A percentile compares a stretch with the other conserved stretches of the same genome.
Evolutionary conservation across 2,797 vertebrate genomes (phyloP).

Genomic region (Lates japonicus): DNA sequence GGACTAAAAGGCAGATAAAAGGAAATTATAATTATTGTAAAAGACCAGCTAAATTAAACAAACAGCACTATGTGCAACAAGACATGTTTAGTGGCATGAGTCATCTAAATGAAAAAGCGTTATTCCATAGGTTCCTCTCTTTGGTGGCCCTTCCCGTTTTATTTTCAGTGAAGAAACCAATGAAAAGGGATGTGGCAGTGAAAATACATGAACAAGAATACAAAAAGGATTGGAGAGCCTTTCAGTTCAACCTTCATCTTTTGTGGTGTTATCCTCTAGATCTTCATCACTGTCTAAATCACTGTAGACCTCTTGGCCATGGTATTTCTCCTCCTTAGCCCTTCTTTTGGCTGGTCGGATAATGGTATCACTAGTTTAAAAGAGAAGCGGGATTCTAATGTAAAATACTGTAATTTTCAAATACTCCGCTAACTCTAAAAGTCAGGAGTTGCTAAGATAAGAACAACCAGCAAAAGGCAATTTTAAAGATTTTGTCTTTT

Average conservation of each 20-base stretch:
- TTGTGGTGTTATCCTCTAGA: constrained; percentile 89
- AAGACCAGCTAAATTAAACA: constrained; percentile 54
- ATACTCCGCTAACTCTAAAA: not conserved
- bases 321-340: constrained; percentile 88
- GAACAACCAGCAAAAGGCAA: not conserved
- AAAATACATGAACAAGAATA: constrained; percentile 53
- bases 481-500: constrained; percentile 7
- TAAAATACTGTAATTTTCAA: not conserved
- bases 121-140: constrained; percentile 47
- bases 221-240: constrained; percentile 27
- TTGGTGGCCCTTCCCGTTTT: constrained; percentile 32
- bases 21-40: constrained; percentile 40
- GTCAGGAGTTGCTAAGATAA: not conserved
- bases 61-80: constrained; percentile 67
- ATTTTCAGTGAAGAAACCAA: constrained; percentile 55
- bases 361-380: constrained; percentile 87
- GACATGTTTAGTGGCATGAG: constrained; percentile 45
- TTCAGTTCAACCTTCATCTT: constrained; percentile 78
- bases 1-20: constrained; percentile 68
- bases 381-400: constrained; percentile 7
- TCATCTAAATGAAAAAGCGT: constrained; percentile 38
- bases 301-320: constrained; percentile 91
- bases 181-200: constrained; percentile 49
- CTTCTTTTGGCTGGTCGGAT: constrained; percentile 88
- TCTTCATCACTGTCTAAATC: constrained; percentile 94